Evolutionary conservation across 1,140 invertebrate species (phyloP).

Genomic region (Trissolcus basalis): DNA sequence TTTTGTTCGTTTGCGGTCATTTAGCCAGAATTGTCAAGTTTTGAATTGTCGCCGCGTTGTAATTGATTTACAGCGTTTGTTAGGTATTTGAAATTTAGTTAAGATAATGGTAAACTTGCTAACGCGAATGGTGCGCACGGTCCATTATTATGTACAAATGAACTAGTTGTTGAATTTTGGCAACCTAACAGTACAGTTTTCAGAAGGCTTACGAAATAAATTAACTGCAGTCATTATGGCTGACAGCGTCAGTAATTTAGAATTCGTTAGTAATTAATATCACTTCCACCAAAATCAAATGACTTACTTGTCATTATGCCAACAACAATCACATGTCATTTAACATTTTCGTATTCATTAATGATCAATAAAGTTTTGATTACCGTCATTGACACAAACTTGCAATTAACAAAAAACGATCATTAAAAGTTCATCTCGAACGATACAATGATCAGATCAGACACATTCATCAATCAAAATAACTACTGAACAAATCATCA

Average conservation of each 20-base stretch:
- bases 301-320: neutral
- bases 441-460: too few relatives aligned
- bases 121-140: conserved; percentile 3
- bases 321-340: too few relatives aligned
- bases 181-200: conserved; percentile 26
- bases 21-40: too few relatives aligned
- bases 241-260: conserved; percentile 9
- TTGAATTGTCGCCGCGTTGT: neutral
- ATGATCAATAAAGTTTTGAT: too few relatives aligned
- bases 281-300: conserved; percentile 3
- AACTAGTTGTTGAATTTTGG: conserved; percentile 42
- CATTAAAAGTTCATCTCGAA: too few relatives aligned
- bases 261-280: conserved; percentile 10
- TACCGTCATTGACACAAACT: too few relatives aligned
- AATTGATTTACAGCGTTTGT: neutral
- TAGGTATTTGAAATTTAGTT: conserved; percentile 3
- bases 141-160: conserved; percentile 21
- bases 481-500: too few relatives aligned
- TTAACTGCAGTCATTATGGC: conserved; percentile 20
- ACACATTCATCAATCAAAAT: too few relatives aligned
- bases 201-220: conserved; percentile 21
- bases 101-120: conserved; percentile 6
- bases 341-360: too few relatives aligned
- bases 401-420: too few relatives aligned
- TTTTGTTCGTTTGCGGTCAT: too few relatives aligned